Evolutionary conservation across 2,113 vertebrate genomes (phyloP).

Genomic region (Oreochromis spilurus): DNA sequence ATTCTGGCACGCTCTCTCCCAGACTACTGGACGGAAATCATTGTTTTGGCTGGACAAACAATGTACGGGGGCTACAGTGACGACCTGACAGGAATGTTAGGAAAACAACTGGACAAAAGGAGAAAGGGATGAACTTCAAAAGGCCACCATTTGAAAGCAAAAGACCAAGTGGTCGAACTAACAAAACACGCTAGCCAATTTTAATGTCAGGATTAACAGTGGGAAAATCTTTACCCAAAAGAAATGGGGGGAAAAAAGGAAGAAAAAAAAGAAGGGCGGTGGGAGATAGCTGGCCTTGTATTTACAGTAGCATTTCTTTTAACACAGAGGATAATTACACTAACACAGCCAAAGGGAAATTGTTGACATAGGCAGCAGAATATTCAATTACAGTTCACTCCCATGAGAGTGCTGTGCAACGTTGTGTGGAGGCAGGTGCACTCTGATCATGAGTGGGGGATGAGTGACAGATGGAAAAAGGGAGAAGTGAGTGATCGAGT

Average conservation of each 20-base stretch:
- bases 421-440: conserved; percentile 65
- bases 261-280: background rate
- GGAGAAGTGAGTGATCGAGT: conserved; percentile 43
- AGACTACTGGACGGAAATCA: conserved; percentile 30
- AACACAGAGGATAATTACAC: conserved; percentile 37
- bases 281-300: background rate
- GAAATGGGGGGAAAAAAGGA: rapidly evolving
- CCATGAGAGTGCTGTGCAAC: conserved; percentile 55
- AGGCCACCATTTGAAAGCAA: conserved; percentile 24
- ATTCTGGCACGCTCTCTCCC: conserved; percentile 25
- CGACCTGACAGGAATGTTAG: conserved; percentile 54
- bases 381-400: conserved; percentile 63
- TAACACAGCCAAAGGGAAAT: conserved; percentile 41
- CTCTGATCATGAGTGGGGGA: conserved; percentile 47
- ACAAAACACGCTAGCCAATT: conserved; percentile 6
- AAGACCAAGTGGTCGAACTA: conserved; percentile 11
- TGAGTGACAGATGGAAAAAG: conserved; percentile 48
- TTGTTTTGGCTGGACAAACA: conserved; percentile 54
- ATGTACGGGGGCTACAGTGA: conserved; percentile 37
- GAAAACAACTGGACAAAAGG: conserved; percentile 46
- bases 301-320: conserved; percentile 49
- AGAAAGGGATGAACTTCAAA: conserved; percentile 50
- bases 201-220: conserved; percentile 11
- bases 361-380: conserved; percentile 59
- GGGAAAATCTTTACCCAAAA: background rate